phyloP scores from a whole-genome alignment of 2,888 invertebrate genomes.

The Eumacrocentrus americanus region DNA sequence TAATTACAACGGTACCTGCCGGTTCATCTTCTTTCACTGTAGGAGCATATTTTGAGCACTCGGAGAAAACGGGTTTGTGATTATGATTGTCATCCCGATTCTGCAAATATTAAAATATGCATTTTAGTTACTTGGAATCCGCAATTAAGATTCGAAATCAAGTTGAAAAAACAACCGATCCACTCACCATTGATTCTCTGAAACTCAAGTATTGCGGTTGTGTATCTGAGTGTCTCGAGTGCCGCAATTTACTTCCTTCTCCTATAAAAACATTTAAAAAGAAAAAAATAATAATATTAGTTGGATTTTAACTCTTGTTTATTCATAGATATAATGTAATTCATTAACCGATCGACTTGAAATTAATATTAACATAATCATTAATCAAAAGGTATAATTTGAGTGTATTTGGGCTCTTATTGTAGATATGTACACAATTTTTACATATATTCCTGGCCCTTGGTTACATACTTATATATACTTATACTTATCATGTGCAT shows the following conservation, averaged over 20 bases:
- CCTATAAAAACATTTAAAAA: conserved; percentile 54
- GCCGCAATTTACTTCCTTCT: conserved; percentile 54
- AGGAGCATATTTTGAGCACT: conserved; percentile 83
- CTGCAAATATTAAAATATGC: conserved; percentile 17
- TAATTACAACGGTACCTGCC: conserved; percentile 75
- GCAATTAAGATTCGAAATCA: too few species aligned
- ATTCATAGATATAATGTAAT: too few species aligned
- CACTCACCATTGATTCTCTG: conserved; percentile 47
- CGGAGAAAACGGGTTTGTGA: conserved; percentile 83
- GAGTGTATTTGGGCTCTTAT: too few species aligned
- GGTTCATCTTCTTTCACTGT: conserved; percentile 80
- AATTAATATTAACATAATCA: too few species aligned
- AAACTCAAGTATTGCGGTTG: conserved; percentile 44
- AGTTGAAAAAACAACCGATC: too few species aligned
- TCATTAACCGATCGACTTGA: too few species aligned
- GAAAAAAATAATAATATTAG: too few species aligned
- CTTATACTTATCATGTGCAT: background rate
- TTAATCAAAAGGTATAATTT: too few species aligned
- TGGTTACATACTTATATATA: background rate
- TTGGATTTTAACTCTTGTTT: too few species aligned
- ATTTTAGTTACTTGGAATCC: too few species aligned
- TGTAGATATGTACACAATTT: too few species aligned
- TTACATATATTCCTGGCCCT: too few species aligned
- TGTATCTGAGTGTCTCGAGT: conserved; percentile 57
- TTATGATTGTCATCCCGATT: conserved; percentile 51